These are phyloP conservation scores for Temnothorax ravouxi DNA, from an alignment of 2,888 invertebrate genomes.

Conservation along the genomic window DNA sequence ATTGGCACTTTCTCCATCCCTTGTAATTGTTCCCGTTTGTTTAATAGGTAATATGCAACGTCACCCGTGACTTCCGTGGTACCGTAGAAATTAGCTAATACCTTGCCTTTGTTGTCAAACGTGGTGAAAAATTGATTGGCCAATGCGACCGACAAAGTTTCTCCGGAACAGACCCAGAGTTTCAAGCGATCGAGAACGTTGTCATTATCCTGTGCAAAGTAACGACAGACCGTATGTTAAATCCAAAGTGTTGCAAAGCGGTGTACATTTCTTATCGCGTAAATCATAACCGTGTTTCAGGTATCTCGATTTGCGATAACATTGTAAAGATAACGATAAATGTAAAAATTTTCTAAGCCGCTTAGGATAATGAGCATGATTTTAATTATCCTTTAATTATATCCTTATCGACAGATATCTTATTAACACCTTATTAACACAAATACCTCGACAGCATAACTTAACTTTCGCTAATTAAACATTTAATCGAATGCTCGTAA, in stretches of 20 bases:
- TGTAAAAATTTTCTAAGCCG: neutral
- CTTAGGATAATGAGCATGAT: neutral
- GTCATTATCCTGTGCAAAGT: constrained; percentile 86
- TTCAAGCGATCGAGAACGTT: constrained; percentile 88
- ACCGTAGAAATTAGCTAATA: constrained; percentile 95
- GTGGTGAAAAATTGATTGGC: constrained; percentile 92
- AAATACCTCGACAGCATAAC: neutral
- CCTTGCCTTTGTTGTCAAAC: constrained; percentile 90
- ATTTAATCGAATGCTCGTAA: neutral
- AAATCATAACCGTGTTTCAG: neutral
- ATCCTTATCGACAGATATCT: too few relatives aligned
- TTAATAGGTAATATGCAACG: constrained; percentile 92
- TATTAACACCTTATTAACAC: neutral
- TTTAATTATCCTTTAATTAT: neutral
- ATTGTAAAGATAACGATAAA: neutral
- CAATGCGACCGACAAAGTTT: constrained; percentile 91
- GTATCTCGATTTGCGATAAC: neutral
- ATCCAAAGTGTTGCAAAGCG: neutral
- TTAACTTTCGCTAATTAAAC: neutral
- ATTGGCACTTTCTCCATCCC: constrained; percentile 92
- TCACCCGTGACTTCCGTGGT: constrained; percentile 97
- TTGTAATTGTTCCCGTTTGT: constrained; percentile 88
- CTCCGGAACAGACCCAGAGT: constrained; percentile 96
- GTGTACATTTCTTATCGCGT: neutral
- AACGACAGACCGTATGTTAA: neutral